Percentiles rank a stretch among this genome's conserved stretches.
Conservation (phyloP, 1,140 invertebrate species). For the Dufourea novaeangliae region DNA sequence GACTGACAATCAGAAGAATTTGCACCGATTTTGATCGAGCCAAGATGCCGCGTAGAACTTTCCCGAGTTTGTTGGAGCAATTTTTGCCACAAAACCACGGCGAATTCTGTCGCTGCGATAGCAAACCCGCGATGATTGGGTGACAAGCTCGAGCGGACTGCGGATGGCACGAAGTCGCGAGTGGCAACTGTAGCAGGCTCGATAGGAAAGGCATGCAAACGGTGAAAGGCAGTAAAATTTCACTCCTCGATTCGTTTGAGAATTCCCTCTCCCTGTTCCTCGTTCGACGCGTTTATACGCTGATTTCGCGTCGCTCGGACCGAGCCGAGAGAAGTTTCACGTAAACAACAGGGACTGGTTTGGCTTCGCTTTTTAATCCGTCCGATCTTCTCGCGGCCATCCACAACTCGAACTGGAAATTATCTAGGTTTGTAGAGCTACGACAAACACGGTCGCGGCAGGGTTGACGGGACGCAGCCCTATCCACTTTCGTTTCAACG, state of each 20-base stretch:
- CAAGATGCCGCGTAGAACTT: no score
- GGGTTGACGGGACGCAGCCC: slow-evolving; percentile 24
- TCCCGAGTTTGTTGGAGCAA: no score
- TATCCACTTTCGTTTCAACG: slow-evolving; percentile 19
- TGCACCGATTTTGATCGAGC: no score
- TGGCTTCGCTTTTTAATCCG: slow-evolving; percentile 65
- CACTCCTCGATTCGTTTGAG: slow-evolving; percentile 63
- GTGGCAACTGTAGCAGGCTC: slow-evolving; percentile 51
- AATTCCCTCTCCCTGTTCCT: slow-evolving; percentile 32
- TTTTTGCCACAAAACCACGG: no score
- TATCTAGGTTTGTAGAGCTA: slow-evolving; percentile 69
- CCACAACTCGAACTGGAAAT: slow-evolving; percentile 19
- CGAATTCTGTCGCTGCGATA: neutral
- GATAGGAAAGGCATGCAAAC: slow-evolving; percentile 59
- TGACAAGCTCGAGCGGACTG: neutral
- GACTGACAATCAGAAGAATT: no score
- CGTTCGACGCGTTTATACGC: slow-evolving; percentile 33
- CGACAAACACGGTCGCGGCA: slow-evolving; percentile 11
- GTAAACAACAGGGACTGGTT: slow-evolving; percentile 56
- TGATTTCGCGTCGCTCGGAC: slow-evolving; percentile 48
- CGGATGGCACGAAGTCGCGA: slow-evolving; percentile 1
- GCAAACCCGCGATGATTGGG: neutral
- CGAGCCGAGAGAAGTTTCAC: slow-evolving; percentile 53
- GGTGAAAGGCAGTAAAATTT: slow-evolving; percentile 70
- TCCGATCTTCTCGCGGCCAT: slow-evolving; percentile 40